Percentiles rank a stretch among this genome's conserved stretches.
Conservation (phyloP, 2,888 invertebrate genomes). For the Ectemnius lituratus region DNA sequence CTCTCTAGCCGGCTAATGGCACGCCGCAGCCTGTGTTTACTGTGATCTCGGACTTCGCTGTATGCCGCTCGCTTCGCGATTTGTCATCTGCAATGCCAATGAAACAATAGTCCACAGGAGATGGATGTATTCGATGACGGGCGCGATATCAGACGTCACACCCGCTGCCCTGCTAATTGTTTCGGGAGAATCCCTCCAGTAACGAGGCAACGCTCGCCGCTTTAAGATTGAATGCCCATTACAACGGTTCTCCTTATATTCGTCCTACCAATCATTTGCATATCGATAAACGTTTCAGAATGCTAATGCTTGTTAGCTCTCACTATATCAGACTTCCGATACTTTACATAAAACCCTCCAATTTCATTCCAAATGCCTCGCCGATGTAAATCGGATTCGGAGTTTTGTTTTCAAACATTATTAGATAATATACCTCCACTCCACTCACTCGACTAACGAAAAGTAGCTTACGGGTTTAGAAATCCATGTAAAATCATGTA, state of each 20-base stretch:
- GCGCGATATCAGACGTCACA: conserved; percentile 27
- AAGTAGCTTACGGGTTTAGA: too few species aligned
- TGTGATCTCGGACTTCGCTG: conserved; percentile 74
- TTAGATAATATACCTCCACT: too few species aligned
- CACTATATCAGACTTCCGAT: too few species aligned
- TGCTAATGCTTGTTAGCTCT: too few species aligned
- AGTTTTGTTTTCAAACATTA: too few species aligned
- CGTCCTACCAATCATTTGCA: conserved; percentile 14
- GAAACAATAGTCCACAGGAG: conserved; percentile 59
- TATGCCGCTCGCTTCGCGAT: conserved; percentile 61
- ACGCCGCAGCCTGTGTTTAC: conserved; percentile 76
- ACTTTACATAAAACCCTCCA: too few species aligned
- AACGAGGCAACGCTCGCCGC: too few species aligned
- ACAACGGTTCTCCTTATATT: not conserved
- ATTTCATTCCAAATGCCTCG: too few species aligned
- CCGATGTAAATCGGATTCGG: too few species aligned
- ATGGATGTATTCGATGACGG: conserved; percentile 17
- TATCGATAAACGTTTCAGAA: conserved; percentile 27
- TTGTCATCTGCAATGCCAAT: conserved; percentile 76
- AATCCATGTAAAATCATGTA: too few species aligned
- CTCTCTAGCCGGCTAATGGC: conserved; percentile 77
- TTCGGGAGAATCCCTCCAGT: not conserved
- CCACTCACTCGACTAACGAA: too few species aligned
- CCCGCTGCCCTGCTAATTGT: conserved; percentile 5
- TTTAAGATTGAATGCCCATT: too few species aligned